A percentile compares a stretch with the other conserved stretches of the same genome.
These are phyloP conservation scores for Eidolon helvum DNA, from an alignment of 2,113 vertebrate species.

Conservation along the genomic window DNA sequence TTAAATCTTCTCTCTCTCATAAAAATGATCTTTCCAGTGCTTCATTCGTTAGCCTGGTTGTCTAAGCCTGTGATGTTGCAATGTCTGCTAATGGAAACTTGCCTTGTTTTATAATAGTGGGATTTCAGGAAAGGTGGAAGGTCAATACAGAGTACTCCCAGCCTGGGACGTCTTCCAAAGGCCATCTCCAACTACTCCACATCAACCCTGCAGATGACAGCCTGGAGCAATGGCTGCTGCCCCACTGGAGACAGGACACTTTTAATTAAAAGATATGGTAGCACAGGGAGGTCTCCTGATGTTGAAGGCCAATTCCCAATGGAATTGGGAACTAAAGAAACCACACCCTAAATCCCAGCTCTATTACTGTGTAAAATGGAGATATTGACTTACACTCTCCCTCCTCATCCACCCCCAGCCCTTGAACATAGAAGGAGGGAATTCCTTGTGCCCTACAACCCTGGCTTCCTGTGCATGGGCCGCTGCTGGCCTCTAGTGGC, in stretches of 20 bases:
- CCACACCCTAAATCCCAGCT: background rate
- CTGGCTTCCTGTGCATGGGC: background rate
- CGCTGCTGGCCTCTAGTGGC: constrained; percentile 47
- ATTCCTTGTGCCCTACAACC: background rate
- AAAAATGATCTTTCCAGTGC: background rate
- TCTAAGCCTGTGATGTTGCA: background rate
- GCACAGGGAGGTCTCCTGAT: background rate
- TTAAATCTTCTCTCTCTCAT: background rate
- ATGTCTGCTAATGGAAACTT: background rate
- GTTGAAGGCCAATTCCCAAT: background rate
- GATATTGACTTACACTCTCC: background rate
- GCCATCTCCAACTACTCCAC: background rate
- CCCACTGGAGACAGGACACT: background rate
- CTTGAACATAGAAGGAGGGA: background rate
- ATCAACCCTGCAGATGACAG: background rate
- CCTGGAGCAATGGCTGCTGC: background rate
- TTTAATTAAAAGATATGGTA: background rate
- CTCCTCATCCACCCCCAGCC: too few species aligned
- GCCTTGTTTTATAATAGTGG: background rate
- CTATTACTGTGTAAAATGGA: background rate
- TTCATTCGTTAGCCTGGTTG: background rate
- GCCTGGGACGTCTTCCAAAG: background rate
- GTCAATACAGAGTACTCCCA: background rate
- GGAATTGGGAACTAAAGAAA: background rate
- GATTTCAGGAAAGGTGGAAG: background rate